These are phyloP conservation scores for Candidula unifasciata DNA, from an alignment of 2,888 invertebrate species.

Conservation along the genomic window DNA sequence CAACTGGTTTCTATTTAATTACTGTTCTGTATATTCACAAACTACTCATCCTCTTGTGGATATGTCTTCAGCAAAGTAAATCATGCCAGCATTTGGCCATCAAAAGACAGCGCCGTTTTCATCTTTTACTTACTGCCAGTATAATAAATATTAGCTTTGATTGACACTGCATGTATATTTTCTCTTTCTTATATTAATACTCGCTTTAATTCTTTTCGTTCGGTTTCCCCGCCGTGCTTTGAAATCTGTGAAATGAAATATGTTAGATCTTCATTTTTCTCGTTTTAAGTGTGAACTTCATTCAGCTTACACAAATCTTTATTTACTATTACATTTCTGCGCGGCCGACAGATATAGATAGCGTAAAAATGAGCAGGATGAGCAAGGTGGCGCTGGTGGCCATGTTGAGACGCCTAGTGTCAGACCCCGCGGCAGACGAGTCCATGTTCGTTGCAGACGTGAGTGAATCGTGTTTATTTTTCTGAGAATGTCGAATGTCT, in stretches of 20 bases:
- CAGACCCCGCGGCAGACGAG: constrained; percentile 46
- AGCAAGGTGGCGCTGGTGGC: constrained; percentile 33
- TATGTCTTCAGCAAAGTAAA: no score
- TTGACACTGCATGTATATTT: no score
- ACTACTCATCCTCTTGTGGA: no score
- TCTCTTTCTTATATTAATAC: no score
- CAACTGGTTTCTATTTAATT: no score
- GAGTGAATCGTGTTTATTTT: constrained; percentile 47
- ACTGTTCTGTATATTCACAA: no score
- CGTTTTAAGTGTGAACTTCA: not conserved
- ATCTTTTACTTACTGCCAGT: no score
- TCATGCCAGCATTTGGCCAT: no score
- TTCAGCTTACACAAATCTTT: constrained; percentile 4
- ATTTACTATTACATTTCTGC: not conserved
- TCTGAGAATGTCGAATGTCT: constrained; percentile 41
- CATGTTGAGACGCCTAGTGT: constrained; percentile 1
- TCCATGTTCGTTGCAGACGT: constrained; percentile 35
- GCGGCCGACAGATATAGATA: not conserved
- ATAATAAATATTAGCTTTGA: no score
- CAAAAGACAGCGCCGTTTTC: no score
- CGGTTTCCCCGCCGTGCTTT: no score
- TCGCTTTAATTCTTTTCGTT: no score
- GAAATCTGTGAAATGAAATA: not conserved
- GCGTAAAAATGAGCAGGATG: constrained; percentile 3
- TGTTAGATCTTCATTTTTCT: constrained; percentile 1